These are phyloP conservation scores for Gonatopus flavifemur DNA, from an alignment of 1,140 invertebrate species.

Conservation along the genomic window DNA sequence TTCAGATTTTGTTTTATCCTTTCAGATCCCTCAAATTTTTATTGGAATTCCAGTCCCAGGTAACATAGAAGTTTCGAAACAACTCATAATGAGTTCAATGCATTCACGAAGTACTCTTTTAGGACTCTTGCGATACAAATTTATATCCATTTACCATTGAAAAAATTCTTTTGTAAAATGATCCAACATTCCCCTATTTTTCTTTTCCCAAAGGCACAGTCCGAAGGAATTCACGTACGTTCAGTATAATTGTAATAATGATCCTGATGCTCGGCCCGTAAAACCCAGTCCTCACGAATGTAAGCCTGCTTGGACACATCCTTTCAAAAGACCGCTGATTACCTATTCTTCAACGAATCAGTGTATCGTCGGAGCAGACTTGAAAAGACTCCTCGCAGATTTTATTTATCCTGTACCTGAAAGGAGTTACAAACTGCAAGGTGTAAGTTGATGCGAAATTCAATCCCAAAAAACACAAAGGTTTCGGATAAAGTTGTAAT, in stretches of 20 bases:
- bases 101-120: too few species aligned
- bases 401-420: constrained; percentile 32
- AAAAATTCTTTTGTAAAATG: neutral
- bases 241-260: constrained; percentile 32
- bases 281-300: constrained; percentile 42
- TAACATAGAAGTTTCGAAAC: too few species aligned
- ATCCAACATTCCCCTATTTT: constrained; percentile 10
- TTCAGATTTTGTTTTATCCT: too few species aligned
- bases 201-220: constrained; percentile 26
- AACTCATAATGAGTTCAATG: too few species aligned
- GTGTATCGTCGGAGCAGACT: constrained; percentile 25
- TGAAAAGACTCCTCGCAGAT: constrained; percentile 25
- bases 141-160: too few species aligned
- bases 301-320: constrained; percentile 43
- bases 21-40: too few species aligned
- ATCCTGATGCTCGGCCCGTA: constrained; percentile 34
- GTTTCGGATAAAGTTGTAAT: too few species aligned
- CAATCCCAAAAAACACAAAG: too few species aligned
- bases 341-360: constrained; percentile 33
- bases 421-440: constrained; percentile 28
- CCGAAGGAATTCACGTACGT: constrained; percentile 25
- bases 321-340: constrained; percentile 42
- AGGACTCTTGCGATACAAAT: too few species aligned
- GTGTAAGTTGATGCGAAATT: too few species aligned
- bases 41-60: too few species aligned